Evolutionary conservation across 2,888 invertebrate species (phyloP).

Genomic region (Coelogynopora nodosa): DNA sequence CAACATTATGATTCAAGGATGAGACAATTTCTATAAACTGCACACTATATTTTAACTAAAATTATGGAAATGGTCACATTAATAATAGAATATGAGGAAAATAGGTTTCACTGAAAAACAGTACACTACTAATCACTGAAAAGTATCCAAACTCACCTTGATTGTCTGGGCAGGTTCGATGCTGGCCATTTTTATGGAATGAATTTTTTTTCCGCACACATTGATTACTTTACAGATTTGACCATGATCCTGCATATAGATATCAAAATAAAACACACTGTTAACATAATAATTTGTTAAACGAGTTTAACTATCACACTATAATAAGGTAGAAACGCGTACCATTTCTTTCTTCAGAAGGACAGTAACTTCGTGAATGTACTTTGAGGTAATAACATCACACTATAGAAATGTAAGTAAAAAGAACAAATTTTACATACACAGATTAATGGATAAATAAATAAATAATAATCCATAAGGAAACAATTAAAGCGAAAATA

Average conservation of each 20-base stretch:
- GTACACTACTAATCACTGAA: too few species aligned
- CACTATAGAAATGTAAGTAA: not conserved
- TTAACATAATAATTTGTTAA: not conserved
- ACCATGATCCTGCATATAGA: not conserved
- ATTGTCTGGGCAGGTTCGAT: not conserved
- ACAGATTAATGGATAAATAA: too few species aligned
- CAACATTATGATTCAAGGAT: too few species aligned
- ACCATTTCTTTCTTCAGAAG: constrained; percentile 8
- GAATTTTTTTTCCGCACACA: not conserved
- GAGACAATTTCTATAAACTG: too few species aligned
- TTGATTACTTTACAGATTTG: not conserved
- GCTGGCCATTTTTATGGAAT: not conserved
- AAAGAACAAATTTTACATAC: too few species aligned
- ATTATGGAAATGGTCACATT: too few species aligned
- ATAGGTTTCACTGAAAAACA: too few species aligned
- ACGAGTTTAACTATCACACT: too few species aligned
- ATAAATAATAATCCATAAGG: too few species aligned
- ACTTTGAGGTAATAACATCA: not conserved
- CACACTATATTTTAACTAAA: too few species aligned
- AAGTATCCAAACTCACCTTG: not conserved
- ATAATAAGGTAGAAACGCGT: not conserved
- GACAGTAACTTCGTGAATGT: not conserved
- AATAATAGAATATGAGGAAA: too few species aligned
- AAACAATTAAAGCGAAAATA: too few species aligned
- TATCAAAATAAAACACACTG: not conserved